Percentiles rank a stretch among this genome's conserved stretches.
Evolutionary conservation across 2,113 vertebrate species (phyloP).

Genomic region (Prinia subflava): DNA sequence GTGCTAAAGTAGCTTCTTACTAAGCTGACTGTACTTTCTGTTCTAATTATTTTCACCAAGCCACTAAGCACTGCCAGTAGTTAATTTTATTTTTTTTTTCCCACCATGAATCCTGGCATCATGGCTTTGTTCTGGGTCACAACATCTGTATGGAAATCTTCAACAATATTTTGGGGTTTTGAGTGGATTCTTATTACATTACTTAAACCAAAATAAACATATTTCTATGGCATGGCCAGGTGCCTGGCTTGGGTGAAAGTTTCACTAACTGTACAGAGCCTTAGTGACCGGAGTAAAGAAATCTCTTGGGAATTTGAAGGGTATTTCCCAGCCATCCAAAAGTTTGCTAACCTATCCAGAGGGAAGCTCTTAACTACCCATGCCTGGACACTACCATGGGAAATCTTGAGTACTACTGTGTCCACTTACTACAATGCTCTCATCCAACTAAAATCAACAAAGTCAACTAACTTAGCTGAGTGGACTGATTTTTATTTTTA

Average conservation of each 20-base stretch:
- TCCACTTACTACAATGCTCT: not conserved
- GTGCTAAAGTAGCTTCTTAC: not conserved
- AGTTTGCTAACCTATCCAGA: not conserved
- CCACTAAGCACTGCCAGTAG: accelerated
- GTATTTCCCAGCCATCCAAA: not conserved
- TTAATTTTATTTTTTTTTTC: not conserved
- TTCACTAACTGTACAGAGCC: not conserved
- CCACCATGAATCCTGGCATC: not conserved
- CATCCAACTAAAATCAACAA: not conserved
- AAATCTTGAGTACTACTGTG: not conserved
- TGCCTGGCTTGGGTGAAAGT: not conserved
- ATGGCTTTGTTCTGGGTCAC: not conserved
- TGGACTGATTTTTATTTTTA: not conserved
- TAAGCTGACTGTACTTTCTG: not conserved
- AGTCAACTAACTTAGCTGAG: not conserved
- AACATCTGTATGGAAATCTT: not conserved
- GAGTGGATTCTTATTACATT: accelerated
- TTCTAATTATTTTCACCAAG: slow-evolving; percentile 16
- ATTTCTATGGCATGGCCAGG: not conserved
- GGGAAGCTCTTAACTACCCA: not conserved
- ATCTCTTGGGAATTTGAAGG: not conserved
- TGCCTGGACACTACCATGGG: not conserved
- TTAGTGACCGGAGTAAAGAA: not conserved
- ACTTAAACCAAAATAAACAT: not conserved
- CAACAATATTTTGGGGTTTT: not conserved